Conservation (phyloP, 2,797 vertebrate species). For the Acrossocheilus fasciatus region DNA sequence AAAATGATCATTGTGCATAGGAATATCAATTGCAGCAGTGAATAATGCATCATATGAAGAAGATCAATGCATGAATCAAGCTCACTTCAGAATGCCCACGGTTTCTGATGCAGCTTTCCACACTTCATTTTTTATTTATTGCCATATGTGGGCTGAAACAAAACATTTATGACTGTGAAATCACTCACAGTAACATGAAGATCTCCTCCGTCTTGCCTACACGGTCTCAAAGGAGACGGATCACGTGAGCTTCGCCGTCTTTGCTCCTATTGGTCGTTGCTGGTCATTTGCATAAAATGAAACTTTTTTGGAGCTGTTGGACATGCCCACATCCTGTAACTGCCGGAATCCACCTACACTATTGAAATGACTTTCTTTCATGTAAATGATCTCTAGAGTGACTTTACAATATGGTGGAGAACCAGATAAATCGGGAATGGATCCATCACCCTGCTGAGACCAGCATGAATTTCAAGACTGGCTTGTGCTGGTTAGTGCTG, state of each 20-base stretch:
- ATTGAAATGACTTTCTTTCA: not conserved
- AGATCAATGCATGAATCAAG: slow-evolving; percentile 10
- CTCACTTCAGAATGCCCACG: not conserved
- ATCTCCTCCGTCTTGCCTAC: slow-evolving; percentile 8
- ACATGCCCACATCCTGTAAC: not conserved
- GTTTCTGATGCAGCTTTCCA: not conserved
- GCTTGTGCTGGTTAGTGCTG: not conserved
- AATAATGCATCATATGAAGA: not conserved
- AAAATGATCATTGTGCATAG: not conserved
- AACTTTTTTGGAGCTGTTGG: not conserved
- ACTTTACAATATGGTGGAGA: not conserved
- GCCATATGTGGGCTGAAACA: slow-evolving; percentile 18
- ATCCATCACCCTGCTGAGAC: slow-evolving; percentile 3
- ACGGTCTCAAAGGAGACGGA: not conserved
- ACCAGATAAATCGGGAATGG: not conserved
- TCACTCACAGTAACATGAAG: not conserved
- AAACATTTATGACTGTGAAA: slow-evolving; percentile 26
- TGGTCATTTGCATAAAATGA: not conserved
- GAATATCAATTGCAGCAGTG: not conserved
- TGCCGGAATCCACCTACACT: not conserved
- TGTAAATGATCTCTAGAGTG: not conserved
- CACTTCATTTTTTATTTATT: not conserved
- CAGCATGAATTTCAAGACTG: not conserved
- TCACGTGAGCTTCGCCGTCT: not conserved
- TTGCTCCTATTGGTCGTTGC: not conserved